Evolutionary conservation across 2,797 vertebrate species (phyloP).

Genomic region (Lagorchestes hirsutus): DNA sequence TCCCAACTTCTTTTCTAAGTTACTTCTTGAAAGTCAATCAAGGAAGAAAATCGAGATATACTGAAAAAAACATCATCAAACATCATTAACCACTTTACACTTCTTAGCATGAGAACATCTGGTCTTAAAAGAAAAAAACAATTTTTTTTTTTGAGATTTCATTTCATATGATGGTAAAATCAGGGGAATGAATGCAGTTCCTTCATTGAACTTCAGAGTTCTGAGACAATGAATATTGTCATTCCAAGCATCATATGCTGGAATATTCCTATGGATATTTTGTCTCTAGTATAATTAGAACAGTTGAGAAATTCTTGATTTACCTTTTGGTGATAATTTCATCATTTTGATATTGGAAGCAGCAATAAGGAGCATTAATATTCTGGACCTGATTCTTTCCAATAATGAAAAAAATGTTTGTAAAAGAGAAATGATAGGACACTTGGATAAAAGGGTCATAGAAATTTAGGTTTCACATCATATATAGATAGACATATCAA

Average conservation of each 20-base stretch:
- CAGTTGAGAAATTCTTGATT: slow-evolving; percentile 1
- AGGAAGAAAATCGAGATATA: background rate
- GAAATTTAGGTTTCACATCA: background rate
- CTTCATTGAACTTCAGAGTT: background rate
- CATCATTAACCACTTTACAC: background rate
- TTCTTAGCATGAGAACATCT: background rate
- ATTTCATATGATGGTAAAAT: background rate
- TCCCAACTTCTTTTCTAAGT: background rate
- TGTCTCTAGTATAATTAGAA: background rate
- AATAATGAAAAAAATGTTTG: background rate
- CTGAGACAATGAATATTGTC: background rate
- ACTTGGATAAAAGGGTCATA: background rate
- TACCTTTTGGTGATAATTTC: background rate
- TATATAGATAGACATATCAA: background rate
- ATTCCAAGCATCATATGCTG: background rate
- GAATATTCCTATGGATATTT: background rate
- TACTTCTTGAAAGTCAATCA: background rate
- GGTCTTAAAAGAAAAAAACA: background rate
- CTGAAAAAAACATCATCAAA: background rate
- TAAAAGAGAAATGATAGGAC: background rate
- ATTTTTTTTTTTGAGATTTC: too few species aligned
- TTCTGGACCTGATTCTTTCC: background rate
- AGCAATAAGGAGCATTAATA: background rate
- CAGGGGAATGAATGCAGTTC: background rate
- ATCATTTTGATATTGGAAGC: background rate